Base-by-base conservation (phyloP, 2,797 vertebrate genomes). In the Geotrypetes seraphini region DNA sequence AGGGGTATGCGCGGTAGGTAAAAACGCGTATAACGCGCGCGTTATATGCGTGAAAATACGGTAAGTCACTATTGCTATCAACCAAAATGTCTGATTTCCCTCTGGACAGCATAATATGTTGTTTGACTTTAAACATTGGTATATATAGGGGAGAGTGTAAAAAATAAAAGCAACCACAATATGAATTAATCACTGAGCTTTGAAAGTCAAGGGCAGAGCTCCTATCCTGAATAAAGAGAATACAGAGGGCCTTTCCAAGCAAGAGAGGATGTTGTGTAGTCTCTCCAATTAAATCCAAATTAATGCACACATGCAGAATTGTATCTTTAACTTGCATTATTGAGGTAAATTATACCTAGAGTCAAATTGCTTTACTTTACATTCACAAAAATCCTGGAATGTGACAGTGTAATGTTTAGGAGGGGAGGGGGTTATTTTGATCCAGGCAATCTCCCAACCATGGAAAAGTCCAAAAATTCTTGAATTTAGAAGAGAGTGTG, bases 241-340 rank as follows among this genome's bases (percentile, higher is more conserved):
- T 64, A 63, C 69, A 50, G 66, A 70, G 69, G 52, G 63, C 52
- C 47, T 75, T 69, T 72, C 68, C 45, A 30, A 50, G 67, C 69
- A 65, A 61, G 63, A 68, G 57, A 71, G 71, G 69, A 74, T 78
- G 60, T 59, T 66, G 68, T 64, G n/a, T n/a, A n/a, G n/a, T n/a
- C n/a, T n/a, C n/a, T n/a, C n/a, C n/a, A n/a, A 63, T 78, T 53
- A 63, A 11, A 48, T 76, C 65, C 76, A 69, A 51, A 59, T 54
- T 70, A 65, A 69, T 70, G 69, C 76, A 69, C 73, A 75, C 78
- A 79, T 48, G 56, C 54, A 70, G 65, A 75, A 77, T 84, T 75
- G 78, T 47, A 39, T 73, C 78, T 75, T n/a, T 71, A 62, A 60
- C 71, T 74, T 52, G 63, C 63, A 67, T 74, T 69, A 69, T 63